Evolutionary conservation across 2,797 vertebrate species (phyloP), one percentile per base, ranked within the genome.

Genomic region (Helicolenus hilgendorfi): DNA sequence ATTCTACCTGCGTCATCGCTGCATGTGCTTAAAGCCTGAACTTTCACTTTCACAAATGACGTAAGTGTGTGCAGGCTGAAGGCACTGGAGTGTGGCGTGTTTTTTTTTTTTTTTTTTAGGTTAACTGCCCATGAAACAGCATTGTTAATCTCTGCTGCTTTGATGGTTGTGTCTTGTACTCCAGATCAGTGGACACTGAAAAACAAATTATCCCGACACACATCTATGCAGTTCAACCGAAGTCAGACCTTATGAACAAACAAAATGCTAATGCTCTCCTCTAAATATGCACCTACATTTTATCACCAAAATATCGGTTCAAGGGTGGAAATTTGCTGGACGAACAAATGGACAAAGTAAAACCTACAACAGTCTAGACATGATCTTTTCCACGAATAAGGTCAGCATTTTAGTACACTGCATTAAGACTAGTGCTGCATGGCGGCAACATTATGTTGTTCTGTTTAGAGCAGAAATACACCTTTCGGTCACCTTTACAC

Each of bases 101-200:
- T 60, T 72, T 77, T 70, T 35, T 86, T 84, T 35, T 86, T 84
- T 59, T 33, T 41, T 65, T 62, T 49, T 14, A 86, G 78, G 72
- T 89, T 94, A 95, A 94, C 92, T 72, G 86, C 63, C 81, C 89
- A 81, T 92, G 87, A 94, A 94, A 90, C 81, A 70, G 41, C 84
- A 77, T 83, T 91, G 91, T 89, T 95, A 92, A 95, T 94, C 83
- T 92, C 84, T 87, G 87, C 84, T 85, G 86, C 89, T 83, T 89
- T 91, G 79, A 81, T 79, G 85, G 80, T 45, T 68, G 70, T 88
- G 81, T 91, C 83, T 90, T 85, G 87, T 90, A 35, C 73, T 90
- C 59, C 68, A 90, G 79, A 87, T 87, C 86, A 84, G 72, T 83
- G 85, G 82, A 81, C 79, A 69, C 88, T 53, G 80, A 80, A 80